Base-by-base conservation (phyloP, 2,797 vertebrate genomes). In the Neoniphon sammara region DNA sequence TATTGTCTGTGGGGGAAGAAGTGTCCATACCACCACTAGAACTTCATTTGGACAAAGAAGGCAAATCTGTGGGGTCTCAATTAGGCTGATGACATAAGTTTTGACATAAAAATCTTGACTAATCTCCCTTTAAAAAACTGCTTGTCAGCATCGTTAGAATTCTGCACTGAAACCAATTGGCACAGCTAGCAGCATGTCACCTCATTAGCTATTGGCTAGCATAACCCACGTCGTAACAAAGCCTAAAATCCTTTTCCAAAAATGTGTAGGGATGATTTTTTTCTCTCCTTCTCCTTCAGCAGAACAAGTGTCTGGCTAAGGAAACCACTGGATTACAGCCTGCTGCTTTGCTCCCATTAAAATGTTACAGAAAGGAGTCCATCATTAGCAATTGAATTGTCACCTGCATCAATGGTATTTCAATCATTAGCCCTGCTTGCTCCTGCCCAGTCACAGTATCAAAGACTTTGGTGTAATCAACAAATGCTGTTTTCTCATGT, bases 1-100 rank as follows among this genome's bases (percentile, higher is more conserved):
- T 84, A 87, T 84, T 85, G 88, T 83, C 72, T 84, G 78, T 66
- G 66, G 77, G 25, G 73, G 59, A 83, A 75, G 61, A 85, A 75
- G 61, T 78, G 77, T 81, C 80, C 68, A 75, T 66, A 70, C 59
- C 27, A 63, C 62, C 9, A 42, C 46, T 73, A 81, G 57, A 86
- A 79, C 80, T 80, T 56, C 80, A 83, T 91, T 85, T 75, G 58
- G 69, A 70, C 39, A 39, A 30, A 14, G 7, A 52, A 53, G 64
- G 58, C 69, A 81, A 78, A 70, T 70, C 54, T 44, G 52, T 70
- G 57, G 65, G 77, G 85, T 74, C 60, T 75, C 70, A 75, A 11
- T 12, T 39, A 11, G 36, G 39, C 1, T 30, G 46, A 47, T 46
- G 52, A 77, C 20, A 61, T 72, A 49, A 15, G 23, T 67, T 83